phyloP scores from a whole-genome alignment of 2,113 vertebrate species.

The Gallinago jamesoni region DNA sequence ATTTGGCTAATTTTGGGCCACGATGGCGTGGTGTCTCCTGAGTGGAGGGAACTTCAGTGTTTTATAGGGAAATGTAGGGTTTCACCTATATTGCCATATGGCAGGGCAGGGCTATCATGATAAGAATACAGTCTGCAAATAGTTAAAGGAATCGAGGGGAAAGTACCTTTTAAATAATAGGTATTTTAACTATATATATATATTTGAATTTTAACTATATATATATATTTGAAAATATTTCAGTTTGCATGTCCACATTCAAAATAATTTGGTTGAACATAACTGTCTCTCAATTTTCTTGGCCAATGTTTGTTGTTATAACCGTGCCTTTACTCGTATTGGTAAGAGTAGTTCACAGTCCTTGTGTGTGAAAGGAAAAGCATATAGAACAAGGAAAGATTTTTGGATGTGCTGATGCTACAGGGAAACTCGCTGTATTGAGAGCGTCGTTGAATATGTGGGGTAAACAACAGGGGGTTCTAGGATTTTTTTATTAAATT shows the following conservation, averaged over 20 bases:
- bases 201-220: neutral
- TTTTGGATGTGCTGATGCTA: neutral
- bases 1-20: neutral
- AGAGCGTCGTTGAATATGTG: neutral
- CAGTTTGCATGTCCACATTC: neutral
- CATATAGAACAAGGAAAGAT: neutral
- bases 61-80: neutral
- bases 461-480: neutral
- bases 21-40: rapidly evolving
- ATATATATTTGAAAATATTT: neutral
- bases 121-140: neutral
- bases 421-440: neutral
- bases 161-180: neutral
- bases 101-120: neutral
- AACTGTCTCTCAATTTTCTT: neutral
- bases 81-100: neutral
- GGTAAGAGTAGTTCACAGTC: neutral
- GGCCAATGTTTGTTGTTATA: neutral
- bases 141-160: neutral
- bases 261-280: neutral
- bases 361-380: neutral
- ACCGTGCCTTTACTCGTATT: neutral
- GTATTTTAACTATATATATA: too few species aligned
- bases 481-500: neutral
- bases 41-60: neutral